Evolutionary conservation across 2,113 vertebrate species (phyloP), one percentile per base, ranked within the genome.

Genomic region (Chroicocephalus ridibundus): DNA sequence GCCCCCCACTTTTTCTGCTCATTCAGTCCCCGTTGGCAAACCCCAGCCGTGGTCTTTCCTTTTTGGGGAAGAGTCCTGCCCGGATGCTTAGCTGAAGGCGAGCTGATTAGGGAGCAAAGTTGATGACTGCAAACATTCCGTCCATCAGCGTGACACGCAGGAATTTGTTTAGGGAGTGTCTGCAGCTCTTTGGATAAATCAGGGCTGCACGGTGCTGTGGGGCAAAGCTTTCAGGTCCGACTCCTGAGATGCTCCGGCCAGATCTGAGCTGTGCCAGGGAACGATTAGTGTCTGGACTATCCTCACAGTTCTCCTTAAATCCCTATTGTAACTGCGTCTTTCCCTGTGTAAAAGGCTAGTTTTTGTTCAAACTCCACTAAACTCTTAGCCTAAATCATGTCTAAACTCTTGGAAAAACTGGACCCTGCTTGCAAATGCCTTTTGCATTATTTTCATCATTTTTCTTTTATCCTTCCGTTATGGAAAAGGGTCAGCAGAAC

Each of bases 331-430:
- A 5, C 11, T 3, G 32, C 8, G 8, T 54, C n/a, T 65, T 88
- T 54, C 29, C 11, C 5, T 0, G 0, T 21, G 21, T 13, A 26
- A 57, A 79, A 76, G 5, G 11, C 17, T 16, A 32, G 2, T 5
- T 42, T 58, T 69, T 44, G 36, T 61, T 54, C 54, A 31, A 71
- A 62, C 52, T 36, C 49, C 38, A 10, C 46, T 57, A 21, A 88
- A 80, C 32, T 40, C 22, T 55, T 47, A 32, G 22, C 32, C n/a
- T 75, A 34, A 62, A 16, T 49, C 27, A 4, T 6, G 2, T 55
- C 24, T 64, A 22, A 49, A 49, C 47, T 49, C 21, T 22, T 49
- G 47, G 47, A 3, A 46, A 29, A 36, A 9, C 12, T 66, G 13
- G 10, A 75, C 25, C 14, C 21, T 42, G 4, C 1, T 1, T 40